Conservation (phyloP, 2,797 vertebrate genomes). For the Manis pentadactyla region DNA sequence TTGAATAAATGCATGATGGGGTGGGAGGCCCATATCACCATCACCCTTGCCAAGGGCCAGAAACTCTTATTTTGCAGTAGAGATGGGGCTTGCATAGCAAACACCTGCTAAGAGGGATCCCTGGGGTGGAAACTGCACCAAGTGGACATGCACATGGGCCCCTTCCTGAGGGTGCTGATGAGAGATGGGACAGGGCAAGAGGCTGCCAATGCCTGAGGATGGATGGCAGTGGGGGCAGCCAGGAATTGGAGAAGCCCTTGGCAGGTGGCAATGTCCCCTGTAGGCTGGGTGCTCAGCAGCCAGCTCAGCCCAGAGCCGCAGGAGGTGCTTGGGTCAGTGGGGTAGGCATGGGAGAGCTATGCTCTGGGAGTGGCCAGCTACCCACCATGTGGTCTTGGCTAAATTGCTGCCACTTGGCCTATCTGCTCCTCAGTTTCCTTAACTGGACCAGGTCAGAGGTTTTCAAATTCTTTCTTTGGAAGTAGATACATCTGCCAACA, state of each 20-base stretch:
- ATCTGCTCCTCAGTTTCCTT: background rate
- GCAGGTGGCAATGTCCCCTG: background rate
- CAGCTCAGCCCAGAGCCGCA: background rate
- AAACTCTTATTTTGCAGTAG: background rate
- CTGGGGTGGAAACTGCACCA: background rate
- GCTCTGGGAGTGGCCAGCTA: accelerated
- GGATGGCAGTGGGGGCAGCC: background rate
- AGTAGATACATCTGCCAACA: background rate
- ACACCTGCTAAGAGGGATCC: background rate
- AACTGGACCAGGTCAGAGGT: background rate
- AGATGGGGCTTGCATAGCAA: background rate
- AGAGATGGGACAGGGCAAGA: background rate
- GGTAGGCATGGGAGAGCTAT: background rate
- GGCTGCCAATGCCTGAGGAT: background rate
- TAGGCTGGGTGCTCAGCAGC: background rate
- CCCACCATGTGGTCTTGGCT: background rate
- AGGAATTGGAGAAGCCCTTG: background rate
- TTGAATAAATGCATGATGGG: accelerated
- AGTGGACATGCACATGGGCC: background rate
- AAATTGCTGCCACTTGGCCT: background rate
- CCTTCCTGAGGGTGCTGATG: background rate
- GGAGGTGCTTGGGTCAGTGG: background rate
- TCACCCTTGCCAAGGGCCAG: background rate
- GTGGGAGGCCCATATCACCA: background rate
- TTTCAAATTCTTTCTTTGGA: background rate